Conservation (phyloP, 2,797 vertebrate species). For the Cuniculus paca region DNA sequence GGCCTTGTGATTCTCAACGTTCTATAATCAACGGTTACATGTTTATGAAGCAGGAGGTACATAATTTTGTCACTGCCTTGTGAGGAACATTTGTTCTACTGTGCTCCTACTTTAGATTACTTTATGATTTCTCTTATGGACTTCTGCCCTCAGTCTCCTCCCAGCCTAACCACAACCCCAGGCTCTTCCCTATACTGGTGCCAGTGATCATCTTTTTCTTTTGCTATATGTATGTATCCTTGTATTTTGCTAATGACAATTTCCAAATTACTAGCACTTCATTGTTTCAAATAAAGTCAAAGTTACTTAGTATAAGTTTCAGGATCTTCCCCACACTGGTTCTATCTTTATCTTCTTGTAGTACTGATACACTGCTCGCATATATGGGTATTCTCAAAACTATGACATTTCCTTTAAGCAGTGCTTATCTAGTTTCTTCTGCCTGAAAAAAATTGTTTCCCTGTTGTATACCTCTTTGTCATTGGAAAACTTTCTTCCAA, state of each 20-base stretch:
- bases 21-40: not conserved
- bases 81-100: not conserved
- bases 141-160: not conserved
- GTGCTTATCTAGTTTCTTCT: not conserved
- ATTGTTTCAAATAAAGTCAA: conserved; percentile 2
- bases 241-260: not conserved
- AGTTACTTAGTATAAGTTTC: not conserved
- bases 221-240: not conserved
- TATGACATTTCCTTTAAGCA: not conserved
- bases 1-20: not conserved
- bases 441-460: not conserved
- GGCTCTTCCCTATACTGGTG: not conserved
- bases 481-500: not conserved
- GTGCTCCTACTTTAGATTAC: not conserved
- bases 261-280: not conserved
- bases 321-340: not conserved
- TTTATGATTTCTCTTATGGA: not conserved
- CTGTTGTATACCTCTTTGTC: not conserved
- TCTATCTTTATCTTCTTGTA: not conserved
- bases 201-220: not conserved
- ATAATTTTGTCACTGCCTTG: not conserved
- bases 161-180: not conserved
- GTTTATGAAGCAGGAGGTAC: not conserved
- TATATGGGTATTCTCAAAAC: not conserved
- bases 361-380: not conserved